phyloP scores from a whole-genome alignment of 2,797 vertebrate genomes.

The Huso huso region DNA sequence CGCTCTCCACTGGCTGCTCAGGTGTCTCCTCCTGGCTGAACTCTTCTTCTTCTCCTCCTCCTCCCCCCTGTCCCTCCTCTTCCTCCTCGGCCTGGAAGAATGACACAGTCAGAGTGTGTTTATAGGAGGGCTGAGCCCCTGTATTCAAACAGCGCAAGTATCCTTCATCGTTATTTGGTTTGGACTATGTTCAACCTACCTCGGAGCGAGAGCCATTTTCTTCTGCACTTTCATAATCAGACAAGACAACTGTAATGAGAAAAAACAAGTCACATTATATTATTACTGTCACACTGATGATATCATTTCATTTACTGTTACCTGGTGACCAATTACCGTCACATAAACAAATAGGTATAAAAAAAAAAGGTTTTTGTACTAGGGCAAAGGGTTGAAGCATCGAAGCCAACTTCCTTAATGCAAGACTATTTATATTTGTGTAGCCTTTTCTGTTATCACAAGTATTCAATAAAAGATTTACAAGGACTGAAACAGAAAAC shows the following conservation, averaged over 20 bases:
- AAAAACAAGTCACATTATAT: conserved; percentile 10
- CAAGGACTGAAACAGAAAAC: too few species aligned
- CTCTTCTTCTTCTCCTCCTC: conserved; percentile 38
- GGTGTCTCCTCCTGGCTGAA: conserved; percentile 76
- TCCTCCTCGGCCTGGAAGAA: conserved; percentile 60
- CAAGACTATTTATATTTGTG: too few species aligned
- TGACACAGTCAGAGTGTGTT: neutral
- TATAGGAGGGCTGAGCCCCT: neutral
- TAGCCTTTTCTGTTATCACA: too few species aligned
- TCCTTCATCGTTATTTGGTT: neutral
- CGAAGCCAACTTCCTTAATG: too few species aligned
- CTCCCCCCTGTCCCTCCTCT: conserved; percentile 44
- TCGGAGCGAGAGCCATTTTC: conserved; percentile 77
- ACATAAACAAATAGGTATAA: neutral
- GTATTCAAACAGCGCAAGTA: neutral
- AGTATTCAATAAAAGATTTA: too few species aligned
- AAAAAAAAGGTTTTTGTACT: neutral
- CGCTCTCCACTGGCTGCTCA: conserved; percentile 53
- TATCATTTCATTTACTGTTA: neutral
- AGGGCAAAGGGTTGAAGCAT: too few species aligned
- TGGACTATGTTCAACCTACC: conserved; percentile 44
- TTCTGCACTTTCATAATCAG: conserved; percentile 92
- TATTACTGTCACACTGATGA: too few species aligned
- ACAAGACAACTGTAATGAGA: conserved; percentile 73
- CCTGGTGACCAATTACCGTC: neutral